Evolutionary conservation across 2,888 invertebrate genomes (phyloP).

Genomic region (Bombylius major): DNA sequence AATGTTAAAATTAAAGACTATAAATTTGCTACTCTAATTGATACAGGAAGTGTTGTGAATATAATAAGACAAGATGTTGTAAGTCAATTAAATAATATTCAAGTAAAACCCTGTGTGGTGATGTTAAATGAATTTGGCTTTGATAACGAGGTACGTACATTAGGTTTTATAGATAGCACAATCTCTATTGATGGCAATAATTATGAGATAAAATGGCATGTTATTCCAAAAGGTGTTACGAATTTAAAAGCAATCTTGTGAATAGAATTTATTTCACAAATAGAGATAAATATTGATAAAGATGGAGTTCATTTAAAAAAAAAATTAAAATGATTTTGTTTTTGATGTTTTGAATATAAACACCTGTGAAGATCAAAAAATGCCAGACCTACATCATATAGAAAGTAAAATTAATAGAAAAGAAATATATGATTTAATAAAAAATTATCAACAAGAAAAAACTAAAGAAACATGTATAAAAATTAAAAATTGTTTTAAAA

Average conservation of each 20-base stretch:
- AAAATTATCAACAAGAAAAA: neutral
- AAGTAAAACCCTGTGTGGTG: neutral
- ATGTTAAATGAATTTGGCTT: neutral
- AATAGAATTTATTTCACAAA: neutral
- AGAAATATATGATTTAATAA: neutral
- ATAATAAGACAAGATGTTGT: neutral
- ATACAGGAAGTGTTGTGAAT: neutral
- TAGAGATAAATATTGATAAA: neutral
- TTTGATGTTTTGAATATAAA: neutral
- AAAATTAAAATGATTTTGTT: neutral
- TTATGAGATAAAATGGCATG: neutral
- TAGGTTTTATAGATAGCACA: neutral
- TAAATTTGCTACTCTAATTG: too few relatives aligned
- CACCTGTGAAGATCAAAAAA: neutral
- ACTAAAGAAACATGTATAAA: neutral
- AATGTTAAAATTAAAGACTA: too few relatives aligned
- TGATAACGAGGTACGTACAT: neutral
- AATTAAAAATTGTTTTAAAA: constrained; percentile 20
- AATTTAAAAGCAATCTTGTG: neutral
- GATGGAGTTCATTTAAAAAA: neutral
- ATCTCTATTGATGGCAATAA: neutral
- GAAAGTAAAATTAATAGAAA: neutral
- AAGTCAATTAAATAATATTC: neutral
- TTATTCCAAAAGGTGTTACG: neutral
- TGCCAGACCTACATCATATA: neutral